These are phyloP conservation scores for Brachymystax lenok DNA, from an alignment of 2,797 vertebrate species.

Conservation along the genomic window DNA sequence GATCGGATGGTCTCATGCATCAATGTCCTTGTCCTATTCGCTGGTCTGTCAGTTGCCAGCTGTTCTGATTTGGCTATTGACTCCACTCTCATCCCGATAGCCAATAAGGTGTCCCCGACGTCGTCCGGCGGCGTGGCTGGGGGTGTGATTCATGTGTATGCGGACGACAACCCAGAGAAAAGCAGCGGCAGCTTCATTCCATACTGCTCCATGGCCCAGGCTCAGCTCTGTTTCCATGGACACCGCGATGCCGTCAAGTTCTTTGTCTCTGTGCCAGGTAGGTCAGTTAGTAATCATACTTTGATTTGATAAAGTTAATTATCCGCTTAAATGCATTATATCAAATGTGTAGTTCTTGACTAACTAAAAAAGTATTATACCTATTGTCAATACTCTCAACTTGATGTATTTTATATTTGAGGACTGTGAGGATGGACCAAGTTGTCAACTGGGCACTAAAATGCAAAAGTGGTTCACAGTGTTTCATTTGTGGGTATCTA, in stretches of 20 bases:
- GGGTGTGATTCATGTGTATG: conserved; percentile 91
- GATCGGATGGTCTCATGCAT: not conserved
- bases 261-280: conserved; percentile 95
- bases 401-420: too few relatives aligned
- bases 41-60: not conserved
- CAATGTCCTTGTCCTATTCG: not conserved
- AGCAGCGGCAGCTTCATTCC: conserved; percentile 94
- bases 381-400: too few relatives aligned
- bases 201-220: conserved; percentile 98
- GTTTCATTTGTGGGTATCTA: not conserved
- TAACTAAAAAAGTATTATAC: too few relatives aligned
- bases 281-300: conserved; percentile 66
- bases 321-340: too few relatives aligned
- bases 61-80: conserved; percentile 13
- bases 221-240: conserved; percentile 97
- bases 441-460: not conserved
- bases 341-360: too few relatives aligned
- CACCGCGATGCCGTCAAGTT: conserved; percentile 97
- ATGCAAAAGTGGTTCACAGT: not conserved
- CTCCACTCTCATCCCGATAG: conserved; percentile 60
- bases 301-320: not conserved
- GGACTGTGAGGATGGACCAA: too few relatives aligned
- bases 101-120: conserved; percentile 97
- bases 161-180: conserved; percentile 90
- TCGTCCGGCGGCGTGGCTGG: conserved; percentile 87